Percentiles rank a stretch among this genome's conserved stretches.
Evolutionary conservation across 1,140 invertebrate genomes (phyloP).

Genomic region (Mya arenaria): DNA sequence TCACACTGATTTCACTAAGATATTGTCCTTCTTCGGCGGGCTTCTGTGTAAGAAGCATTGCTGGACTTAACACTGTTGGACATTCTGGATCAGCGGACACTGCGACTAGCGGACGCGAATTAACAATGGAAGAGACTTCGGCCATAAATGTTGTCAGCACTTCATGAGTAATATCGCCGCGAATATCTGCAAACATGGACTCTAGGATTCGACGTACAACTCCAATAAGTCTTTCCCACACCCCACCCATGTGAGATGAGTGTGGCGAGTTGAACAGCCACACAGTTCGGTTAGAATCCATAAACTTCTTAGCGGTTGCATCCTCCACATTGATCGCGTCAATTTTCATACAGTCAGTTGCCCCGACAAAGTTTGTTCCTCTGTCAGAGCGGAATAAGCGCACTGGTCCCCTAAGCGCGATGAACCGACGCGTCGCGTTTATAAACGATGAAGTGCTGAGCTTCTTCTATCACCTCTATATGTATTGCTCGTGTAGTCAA

Average conservation of each 20-base stretch:
- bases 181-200: conserved; percentile 49
- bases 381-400: neutral
- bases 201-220: conserved; percentile 48
- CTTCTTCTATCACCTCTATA: conserved; percentile 21
- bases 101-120: conserved; percentile 13
- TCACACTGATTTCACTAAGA: neutral
- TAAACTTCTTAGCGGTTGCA: neutral
- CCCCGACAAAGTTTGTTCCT: conserved; percentile 14
- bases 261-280: conserved; percentile 51
- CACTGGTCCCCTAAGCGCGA: neutral
- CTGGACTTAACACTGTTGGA: neutral
- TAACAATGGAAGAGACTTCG: conserved; percentile 55
- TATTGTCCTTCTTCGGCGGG: neutral
- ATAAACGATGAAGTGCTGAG: neutral
- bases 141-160: conserved; percentile 56
- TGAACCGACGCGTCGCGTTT: neutral
- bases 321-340: neutral
- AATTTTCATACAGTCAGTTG: neutral
- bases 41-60: neutral
- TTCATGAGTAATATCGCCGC: conserved; percentile 57
- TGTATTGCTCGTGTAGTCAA: conserved; percentile 15
- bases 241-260: conserved; percentile 46
- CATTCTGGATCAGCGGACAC: neutral
- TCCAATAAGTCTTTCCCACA: conserved; percentile 61
- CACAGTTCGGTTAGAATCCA: neutral